Base-by-base conservation (phyloP, 1,140 invertebrate species). In the Liolophura sinensis region DNA sequence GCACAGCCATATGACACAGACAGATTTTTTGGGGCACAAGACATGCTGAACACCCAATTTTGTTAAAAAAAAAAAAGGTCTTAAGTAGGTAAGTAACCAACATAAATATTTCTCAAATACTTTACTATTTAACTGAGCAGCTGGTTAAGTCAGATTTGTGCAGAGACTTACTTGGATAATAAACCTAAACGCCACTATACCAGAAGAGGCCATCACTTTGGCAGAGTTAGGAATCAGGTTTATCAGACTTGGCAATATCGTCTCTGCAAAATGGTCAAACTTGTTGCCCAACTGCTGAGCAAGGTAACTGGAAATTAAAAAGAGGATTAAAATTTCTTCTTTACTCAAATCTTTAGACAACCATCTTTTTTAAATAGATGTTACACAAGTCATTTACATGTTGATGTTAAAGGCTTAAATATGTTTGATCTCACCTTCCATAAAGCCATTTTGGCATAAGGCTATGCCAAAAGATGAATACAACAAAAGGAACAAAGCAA, bases 211-310 rank as follows among this genome's bases (percentile, higher is more conserved):
- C 85, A 98, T 94, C 62, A 98, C 91, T 89, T 98, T 98, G 71
- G 95, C 96, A 78, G 93, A 94, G 85, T 98, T 99, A 77, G 93
- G 94, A 82, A 98, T 94, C 55, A 98, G 88, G 80, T 92, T 92
- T 75, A 98, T 94, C 25, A 98, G 84, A 67, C 90, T 89, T 60
- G 91, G 90, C 50, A 98, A 81, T 54, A 97, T 87, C 64, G 89
- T 87, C 79, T 96, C 91, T 24, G 91, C 91, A 84, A 95, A 92
- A 82, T 90, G 90, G 69, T 97, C 95, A 74, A 96, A 88, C 82
- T 92, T 93, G 70, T 88, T 91, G 61, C 90, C 90, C 54, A 98
- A 76, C 49, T 89, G 88, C 82, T 95, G 92, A 57, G 94, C 91
- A 82, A 97, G 88, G 86, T 91, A 97, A 24, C 86, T 87, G 71